These are phyloP conservation scores for Phocoena phocoena DNA, from an alignment of 2,113 vertebrate genomes.

Conservation along the genomic window DNA sequence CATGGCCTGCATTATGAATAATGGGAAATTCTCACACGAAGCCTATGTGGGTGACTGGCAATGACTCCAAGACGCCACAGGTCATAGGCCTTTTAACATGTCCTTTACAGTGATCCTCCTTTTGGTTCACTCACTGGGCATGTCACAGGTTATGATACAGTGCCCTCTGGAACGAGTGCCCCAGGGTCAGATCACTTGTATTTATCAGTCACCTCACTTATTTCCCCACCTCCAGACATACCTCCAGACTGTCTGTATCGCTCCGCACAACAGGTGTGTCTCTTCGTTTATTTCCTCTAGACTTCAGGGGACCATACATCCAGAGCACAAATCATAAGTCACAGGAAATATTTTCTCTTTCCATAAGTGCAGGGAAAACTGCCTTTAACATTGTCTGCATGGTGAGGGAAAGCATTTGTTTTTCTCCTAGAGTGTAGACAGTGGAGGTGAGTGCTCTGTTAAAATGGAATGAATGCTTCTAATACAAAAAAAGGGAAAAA, in stretches of 20 bases:
- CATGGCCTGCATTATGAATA: not conserved
- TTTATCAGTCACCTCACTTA: not conserved
- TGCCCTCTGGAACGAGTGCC: not conserved
- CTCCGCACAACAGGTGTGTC: not conserved
- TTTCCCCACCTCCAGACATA: not conserved
- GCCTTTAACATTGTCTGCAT: not conserved
- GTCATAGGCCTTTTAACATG: not conserved
- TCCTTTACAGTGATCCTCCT: not conserved
- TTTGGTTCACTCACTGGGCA: not conserved
- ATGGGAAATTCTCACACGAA: not conserved
- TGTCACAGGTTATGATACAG: not conserved
- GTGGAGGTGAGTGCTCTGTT: not conserved
- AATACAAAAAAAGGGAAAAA: not conserved
- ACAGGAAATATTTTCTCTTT: not conserved
- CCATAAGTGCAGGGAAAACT: not conserved
- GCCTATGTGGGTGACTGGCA: not conserved
- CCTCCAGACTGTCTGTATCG: not conserved
- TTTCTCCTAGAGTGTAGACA: not conserved
- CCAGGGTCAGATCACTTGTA: not conserved
- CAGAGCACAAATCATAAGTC: not conserved
- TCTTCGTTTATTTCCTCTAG: conserved; percentile 2
- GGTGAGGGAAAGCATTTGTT: not conserved
- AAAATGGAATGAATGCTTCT: not conserved
- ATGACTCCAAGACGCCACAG: not conserved
- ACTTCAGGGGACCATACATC: not conserved